phyloP scores from a whole-genome alignment of 2,888 invertebrate species.

The Agrilus biguttatus region DNA sequence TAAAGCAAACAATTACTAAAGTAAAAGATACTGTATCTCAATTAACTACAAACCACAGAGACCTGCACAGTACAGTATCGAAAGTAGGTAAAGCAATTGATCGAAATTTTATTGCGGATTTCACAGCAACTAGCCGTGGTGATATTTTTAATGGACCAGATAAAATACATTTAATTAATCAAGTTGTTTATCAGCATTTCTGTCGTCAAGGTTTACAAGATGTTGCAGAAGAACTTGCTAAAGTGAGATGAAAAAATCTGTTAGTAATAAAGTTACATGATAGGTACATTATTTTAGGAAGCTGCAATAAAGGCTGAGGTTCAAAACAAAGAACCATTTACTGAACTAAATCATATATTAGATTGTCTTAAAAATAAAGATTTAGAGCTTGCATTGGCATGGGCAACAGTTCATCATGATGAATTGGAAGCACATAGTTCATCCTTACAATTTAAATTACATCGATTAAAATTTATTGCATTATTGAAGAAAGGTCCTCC shows the following conservation, averaged over 20 bases:
- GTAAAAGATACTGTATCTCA: conserved; percentile 71
- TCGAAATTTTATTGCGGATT: conserved; percentile 85
- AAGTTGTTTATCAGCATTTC: conserved; percentile 90
- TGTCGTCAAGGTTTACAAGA: conserved; percentile 88
- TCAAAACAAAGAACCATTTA: conserved; percentile 60
- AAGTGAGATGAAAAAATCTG: conserved; percentile 27
- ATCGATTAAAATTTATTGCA: conserved; percentile 66
- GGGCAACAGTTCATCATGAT: conserved; percentile 66
- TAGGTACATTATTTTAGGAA: conserved; percentile 38
- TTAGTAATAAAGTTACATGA: neutral
- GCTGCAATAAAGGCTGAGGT: conserved; percentile 48
- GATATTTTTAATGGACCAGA: conserved; percentile 62
- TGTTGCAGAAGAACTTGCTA: conserved; percentile 69
- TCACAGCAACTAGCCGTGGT: conserved; percentile 71
- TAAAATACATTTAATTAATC: conserved; percentile 58
- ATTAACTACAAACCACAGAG: conserved; percentile 73
- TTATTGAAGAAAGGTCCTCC: conserved; percentile 47
- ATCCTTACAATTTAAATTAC: conserved; percentile 66
- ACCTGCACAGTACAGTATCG: conserved; percentile 69
- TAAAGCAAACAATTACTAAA: conserved; percentile 61
- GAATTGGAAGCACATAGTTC: conserved; percentile 55
- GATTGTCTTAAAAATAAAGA: conserved; percentile 71
- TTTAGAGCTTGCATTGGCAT: conserved; percentile 71
- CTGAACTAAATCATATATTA: conserved; percentile 75
- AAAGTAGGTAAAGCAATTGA: conserved; percentile 96